Evolutionary conservation across 2,888 invertebrate species (phyloP), one percentile per base, ranked within the genome.

Genomic region (Aphodius sticticus): DNA sequence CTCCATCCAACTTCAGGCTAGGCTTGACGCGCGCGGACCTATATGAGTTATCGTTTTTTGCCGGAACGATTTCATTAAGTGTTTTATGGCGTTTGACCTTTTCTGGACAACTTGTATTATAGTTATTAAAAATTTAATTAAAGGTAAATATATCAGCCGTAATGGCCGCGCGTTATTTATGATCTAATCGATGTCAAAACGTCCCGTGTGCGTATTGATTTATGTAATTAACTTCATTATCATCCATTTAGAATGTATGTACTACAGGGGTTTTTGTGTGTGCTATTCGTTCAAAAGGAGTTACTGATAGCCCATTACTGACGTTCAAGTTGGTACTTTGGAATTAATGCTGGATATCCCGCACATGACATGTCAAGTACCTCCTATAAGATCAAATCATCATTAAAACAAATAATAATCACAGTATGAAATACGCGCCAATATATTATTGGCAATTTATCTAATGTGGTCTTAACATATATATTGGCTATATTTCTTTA

Each of bases 31-130:
- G 53, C 69, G 69, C 16, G 36, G 76, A 78, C 78, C 74, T 70
- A 78, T 81, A 81, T 75, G 78, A 81, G 78, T 77, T 79, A 78
- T 80, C 76, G 69, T 79, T 79, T 81, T 78, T 78, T 77, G 71
- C 76, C 77, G 71, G 75, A 77, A 81, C 76, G 78, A 81, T 81
- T 81, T 81, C 80, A 81, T 81, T 79, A 81, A 79, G 80, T 81
- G 77, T 78, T 81, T 81, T 81, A 81, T 81, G 74, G 80, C 78
- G 75, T 79, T 79, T 79, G 69, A 70, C 78, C 78, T 79, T 79
- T 81, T 79, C 77, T 77, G 77, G 80, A 78, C 80, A 76, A 76
- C 78, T 38, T 76, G 12, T 70, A 80, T 77, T 80, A 80, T 80
- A 78, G 80, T 78, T 80, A 80, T 80, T 80, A 80, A 80, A 80